Evolutionary conservation across 2,113 vertebrate genomes (phyloP).

Genomic region (Melanocharis versteri): DNA sequence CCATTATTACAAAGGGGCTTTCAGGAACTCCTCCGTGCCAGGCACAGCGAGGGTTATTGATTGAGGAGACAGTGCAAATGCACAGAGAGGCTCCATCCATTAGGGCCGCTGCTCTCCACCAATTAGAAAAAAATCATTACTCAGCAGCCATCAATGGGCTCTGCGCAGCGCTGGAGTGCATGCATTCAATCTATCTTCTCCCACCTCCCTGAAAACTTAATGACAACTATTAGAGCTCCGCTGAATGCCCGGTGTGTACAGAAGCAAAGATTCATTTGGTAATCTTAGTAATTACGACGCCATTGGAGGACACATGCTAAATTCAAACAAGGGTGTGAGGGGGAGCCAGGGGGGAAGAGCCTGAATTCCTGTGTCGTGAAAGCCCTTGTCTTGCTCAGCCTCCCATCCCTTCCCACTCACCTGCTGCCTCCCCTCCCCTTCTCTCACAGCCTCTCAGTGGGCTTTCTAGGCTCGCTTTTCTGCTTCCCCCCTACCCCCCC

Average conservation of each 20-base stretch:
- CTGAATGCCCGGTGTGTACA: conserved; percentile 79
- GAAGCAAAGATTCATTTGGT: conserved; percentile 80
- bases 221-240: conserved; percentile 82
- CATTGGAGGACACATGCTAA: conserved; percentile 68
- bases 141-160: conserved; percentile 81
- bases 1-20: conserved; percentile 80
- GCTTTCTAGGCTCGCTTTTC: not conserved
- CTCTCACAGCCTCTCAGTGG: not conserved
- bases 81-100: conserved; percentile 81
- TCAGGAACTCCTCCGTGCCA: conserved; percentile 74
- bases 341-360: not conserved
- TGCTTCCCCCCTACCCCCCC: fast-evolving
- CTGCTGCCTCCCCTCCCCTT: not conserved
- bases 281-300: conserved; percentile 77
- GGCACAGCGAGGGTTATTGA: conserved; percentile 80
- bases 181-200: conserved; percentile 72
- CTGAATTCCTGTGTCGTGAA: conserved; percentile 43
- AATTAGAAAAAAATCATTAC: conserved; percentile 87
- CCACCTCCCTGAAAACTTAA: conserved; percentile 76
- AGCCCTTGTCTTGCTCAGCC: not conserved
- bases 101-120: conserved; percentile 80
- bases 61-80: conserved; percentile 79
- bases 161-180: conserved; percentile 71
- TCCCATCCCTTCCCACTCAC: not conserved
- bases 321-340: conserved; percentile 36